phyloP scores from a whole-genome alignment of 2,797 vertebrate species.

The Siniperca undulata region DNA sequence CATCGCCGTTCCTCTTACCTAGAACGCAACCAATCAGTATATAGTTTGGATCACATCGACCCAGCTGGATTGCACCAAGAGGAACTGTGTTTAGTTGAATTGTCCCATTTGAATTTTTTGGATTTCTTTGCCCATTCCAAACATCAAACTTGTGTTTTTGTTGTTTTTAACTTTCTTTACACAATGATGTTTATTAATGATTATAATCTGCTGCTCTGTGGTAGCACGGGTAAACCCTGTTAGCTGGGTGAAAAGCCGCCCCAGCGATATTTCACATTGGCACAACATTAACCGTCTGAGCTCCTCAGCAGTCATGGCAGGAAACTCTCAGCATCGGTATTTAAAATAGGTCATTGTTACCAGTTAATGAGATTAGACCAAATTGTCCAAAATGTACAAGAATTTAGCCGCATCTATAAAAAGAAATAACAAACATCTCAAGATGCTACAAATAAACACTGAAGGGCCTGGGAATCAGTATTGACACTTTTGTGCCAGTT shows the following conservation, averaged over 20 bases:
- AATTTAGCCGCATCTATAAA: neutral
- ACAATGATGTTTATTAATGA: rapidly evolving
- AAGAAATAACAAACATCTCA: neutral
- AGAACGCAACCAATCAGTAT: neutral
- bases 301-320: neutral
- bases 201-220: neutral
- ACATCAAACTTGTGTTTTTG: neutral
- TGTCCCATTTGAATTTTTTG: neutral
- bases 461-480: too few species aligned
- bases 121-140: neutral
- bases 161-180: neutral
- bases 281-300: neutral
- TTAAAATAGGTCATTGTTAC: too few species aligned
- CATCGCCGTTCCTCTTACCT: too few species aligned
- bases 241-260: neutral
- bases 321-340: too few species aligned
- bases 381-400: neutral
- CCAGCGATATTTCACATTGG: neutral
- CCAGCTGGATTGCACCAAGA: too few species aligned
- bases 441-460: neutral
- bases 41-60: too few species aligned
- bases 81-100: neutral
- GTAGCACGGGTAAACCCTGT: neutral
- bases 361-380: neutral
- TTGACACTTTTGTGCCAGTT: too few species aligned